These are phyloP conservation scores for Drosophila nigrodunni DNA, from an alignment of 1,140 invertebrate species.

Conservation along the genomic window DNA sequence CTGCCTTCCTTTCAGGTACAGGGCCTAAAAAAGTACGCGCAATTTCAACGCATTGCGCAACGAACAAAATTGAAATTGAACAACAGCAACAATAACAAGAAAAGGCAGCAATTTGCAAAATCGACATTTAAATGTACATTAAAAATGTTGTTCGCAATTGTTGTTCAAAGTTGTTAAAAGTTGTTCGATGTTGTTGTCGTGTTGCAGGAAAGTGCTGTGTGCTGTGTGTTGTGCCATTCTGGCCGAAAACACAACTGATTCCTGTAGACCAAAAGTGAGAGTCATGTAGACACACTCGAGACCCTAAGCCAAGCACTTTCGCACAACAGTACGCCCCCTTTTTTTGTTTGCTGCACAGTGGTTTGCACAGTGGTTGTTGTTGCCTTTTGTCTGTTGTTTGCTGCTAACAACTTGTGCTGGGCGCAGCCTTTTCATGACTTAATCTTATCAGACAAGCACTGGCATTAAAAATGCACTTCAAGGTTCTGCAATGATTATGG, in stretches of 20 bases:
- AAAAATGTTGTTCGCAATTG: conserved; percentile 45
- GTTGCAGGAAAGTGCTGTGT: conserved; percentile 48
- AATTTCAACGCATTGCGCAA: conserved; percentile 79
- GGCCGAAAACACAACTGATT: conserved; percentile 13
- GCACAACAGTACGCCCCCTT: conserved; percentile 47
- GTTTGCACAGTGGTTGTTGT: background rate
- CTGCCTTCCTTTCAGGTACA: too few relatives aligned
- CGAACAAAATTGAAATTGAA: conserved; percentile 75
- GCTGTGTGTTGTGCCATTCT: conserved; percentile 44
- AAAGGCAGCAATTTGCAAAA: conserved; percentile 73
- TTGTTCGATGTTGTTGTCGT: conserved; percentile 31
- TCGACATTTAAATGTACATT: conserved; percentile 78
- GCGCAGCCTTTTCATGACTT: conserved; percentile 76
- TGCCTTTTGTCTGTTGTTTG: conserved; percentile 1
- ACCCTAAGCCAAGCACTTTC: conserved; percentile 70
- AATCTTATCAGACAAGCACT: conserved; percentile 82
- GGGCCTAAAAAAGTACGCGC: conserved; percentile 58
- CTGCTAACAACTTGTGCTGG: conserved; percentile 47
- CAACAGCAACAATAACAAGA: conserved; percentile 28
- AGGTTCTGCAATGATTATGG: conserved; percentile 60
- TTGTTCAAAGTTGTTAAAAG: conserved; percentile 13
- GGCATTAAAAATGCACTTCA: conserved; percentile 82
- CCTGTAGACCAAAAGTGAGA: conserved; percentile 70
- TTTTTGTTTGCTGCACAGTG: background rate
- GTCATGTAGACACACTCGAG: conserved; percentile 80